These are phyloP conservation scores for Hydrolagus colliei DNA, from an alignment of 2,797 vertebrate genomes.

Conservation along the genomic window DNA sequence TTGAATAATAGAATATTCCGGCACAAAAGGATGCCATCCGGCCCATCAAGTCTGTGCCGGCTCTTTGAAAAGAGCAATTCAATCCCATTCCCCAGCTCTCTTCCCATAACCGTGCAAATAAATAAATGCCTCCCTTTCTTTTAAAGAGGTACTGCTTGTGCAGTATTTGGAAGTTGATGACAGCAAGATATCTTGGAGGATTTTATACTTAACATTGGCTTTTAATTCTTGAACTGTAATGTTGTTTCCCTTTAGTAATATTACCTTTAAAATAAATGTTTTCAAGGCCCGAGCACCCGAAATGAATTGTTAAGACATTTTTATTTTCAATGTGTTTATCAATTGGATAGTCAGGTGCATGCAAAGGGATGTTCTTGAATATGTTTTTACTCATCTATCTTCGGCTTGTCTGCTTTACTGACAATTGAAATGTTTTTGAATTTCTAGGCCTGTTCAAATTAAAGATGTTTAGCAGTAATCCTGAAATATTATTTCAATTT, in stretches of 20 bases:
- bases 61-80: too few relatives aligned
- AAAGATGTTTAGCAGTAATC: neutral
- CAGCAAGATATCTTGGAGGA: neutral
- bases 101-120: too few relatives aligned
- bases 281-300: neutral
- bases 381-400: too few relatives aligned
- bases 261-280: neutral
- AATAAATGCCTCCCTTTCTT: too few relatives aligned
- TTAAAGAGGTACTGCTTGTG: neutral
- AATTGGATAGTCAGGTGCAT: neutral
- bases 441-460: neutral
- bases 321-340: neutral
- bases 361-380: too few relatives aligned
- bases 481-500: neutral
- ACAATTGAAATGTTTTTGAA: neutral
- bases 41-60: too few relatives aligned
- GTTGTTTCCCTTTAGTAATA: neutral
- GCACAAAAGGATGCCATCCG: too few relatives aligned
- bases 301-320: too few relatives aligned
- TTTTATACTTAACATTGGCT: neutral
- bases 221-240: neutral
- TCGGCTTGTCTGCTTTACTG: neutral
- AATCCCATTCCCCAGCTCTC: too few relatives aligned
- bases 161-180: neutral
- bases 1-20: too few relatives aligned